These are phyloP conservation scores for Ormyrus rosae DNA, from an alignment of 2,888 invertebrate genomes.

Conservation along the genomic window DNA sequence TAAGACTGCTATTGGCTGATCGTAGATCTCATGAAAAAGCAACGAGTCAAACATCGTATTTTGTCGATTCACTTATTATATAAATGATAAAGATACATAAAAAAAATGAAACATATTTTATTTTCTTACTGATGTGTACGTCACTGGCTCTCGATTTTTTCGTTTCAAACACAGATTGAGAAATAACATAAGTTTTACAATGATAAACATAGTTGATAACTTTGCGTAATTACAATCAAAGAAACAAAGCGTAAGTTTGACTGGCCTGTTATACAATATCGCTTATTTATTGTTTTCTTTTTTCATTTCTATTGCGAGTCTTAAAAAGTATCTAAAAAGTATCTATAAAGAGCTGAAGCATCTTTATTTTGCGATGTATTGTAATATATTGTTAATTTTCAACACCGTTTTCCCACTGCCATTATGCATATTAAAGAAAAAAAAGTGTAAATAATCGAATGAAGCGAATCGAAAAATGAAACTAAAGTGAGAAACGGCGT, in stretches of 20 bases:
- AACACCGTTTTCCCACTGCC: slow-evolving; percentile 55
- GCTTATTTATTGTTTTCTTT: slow-evolving; percentile 34
- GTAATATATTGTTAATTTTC: slow-evolving; percentile 47
- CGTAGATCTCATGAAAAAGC: slow-evolving; percentile 49
- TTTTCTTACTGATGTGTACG: slow-evolving; percentile 43
- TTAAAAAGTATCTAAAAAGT: slow-evolving; percentile 24
- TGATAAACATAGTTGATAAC: slow-evolving; percentile 41
- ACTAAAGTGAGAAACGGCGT: slow-evolving; percentile 33
- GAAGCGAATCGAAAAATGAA: slow-evolving; percentile 14
- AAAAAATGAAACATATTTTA: slow-evolving; percentile 38
- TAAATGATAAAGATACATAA: slow-evolving; percentile 13
- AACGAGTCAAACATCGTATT: slow-evolving; percentile 46
- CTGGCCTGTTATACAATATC: slow-evolving; percentile 36
- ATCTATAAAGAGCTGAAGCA: slow-evolving; percentile 30
- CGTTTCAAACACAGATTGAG: slow-evolving; percentile 34
- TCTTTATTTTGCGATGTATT: slow-evolving; percentile 40
- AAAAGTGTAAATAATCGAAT: slow-evolving; percentile 48
- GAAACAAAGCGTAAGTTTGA: slow-evolving; percentile 37
- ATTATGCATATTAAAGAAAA: slow-evolving; percentile 49
- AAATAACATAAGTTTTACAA: slow-evolving; percentile 49
- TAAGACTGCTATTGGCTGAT: slow-evolving; percentile 58
- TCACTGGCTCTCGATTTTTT: slow-evolving; percentile 25
- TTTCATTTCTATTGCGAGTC: slow-evolving; percentile 30
- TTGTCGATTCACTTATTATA: slow-evolving; percentile 34
- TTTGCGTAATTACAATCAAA: slow-evolving; percentile 55